Evolutionary conservation across 1,140 invertebrate species (phyloP).

Genomic region (Teleogryllus occipitalis): DNA sequence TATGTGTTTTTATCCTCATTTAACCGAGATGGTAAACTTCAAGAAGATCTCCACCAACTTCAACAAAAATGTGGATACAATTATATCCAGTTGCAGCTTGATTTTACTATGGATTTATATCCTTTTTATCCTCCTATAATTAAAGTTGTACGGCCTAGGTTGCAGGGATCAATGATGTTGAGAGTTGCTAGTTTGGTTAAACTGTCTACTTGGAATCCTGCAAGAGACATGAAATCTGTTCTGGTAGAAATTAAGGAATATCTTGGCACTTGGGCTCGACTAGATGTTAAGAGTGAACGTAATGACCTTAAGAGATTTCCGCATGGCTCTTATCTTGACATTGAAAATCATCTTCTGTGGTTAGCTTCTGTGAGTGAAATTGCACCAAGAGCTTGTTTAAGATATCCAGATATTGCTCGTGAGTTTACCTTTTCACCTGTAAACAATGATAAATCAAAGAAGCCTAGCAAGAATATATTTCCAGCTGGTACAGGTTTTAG

Average conservation of each 20-base stretch:
- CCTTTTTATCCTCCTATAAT: slow-evolving; percentile 36
- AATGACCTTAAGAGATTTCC: slow-evolving; percentile 30
- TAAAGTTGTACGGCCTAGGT: slow-evolving; percentile 33
- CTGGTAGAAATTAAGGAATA: slow-evolving; percentile 31
- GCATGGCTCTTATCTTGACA: slow-evolving; percentile 31
- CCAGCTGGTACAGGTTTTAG: slow-evolving; percentile 32
- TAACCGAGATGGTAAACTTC: slow-evolving; percentile 27
- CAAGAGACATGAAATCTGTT: slow-evolving; percentile 31
- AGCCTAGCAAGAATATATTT: slow-evolving; percentile 10
- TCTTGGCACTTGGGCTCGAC: slow-evolving; percentile 32
- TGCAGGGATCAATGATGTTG: slow-evolving; percentile 33
- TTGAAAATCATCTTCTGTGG: slow-evolving; percentile 32
- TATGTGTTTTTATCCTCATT: slow-evolving; percentile 32
- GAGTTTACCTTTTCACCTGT: background rate
- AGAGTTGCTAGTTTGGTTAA: slow-evolving; percentile 34
- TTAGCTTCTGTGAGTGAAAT: slow-evolving; percentile 32
- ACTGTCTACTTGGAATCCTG: slow-evolving; percentile 33
- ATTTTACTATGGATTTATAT: slow-evolving; percentile 36
- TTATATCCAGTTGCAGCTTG: slow-evolving; percentile 34
- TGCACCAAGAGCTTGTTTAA: slow-evolving; percentile 19
- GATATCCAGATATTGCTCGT: background rate
- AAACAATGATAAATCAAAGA: background rate
- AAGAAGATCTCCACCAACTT: slow-evolving; percentile 29
- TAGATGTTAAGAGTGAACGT: slow-evolving; percentile 31
- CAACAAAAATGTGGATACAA: slow-evolving; percentile 31